Evolutionary conservation across 2,888 invertebrate species (phyloP), one percentile per base, ranked within the genome.

Genomic region (Carcina quercana): DNA sequence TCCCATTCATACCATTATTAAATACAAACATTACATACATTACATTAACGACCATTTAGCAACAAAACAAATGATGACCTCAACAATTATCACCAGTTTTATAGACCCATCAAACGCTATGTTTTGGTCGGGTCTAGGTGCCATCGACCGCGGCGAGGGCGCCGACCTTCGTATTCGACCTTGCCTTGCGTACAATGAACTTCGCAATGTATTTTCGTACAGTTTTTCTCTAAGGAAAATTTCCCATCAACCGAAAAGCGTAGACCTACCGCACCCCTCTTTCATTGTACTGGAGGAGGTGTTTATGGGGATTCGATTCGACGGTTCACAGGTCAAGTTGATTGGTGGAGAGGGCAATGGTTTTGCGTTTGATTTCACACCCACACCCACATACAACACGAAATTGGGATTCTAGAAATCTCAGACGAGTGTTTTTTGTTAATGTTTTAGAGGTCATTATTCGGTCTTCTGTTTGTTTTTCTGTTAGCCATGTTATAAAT

Each of bases 191-290:
- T 65, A 60, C 68, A 56, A 59, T 53, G 67, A 24, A 64, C 72
- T 58, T 42, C 42, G 45, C 53, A 5, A n/a, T 5, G 55, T 68
- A 72, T 75, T 78, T 78, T 75, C 70, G 67, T 68, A 6, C 53
- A 59, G 63, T 70, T 76, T 78, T 78, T 76, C 75, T 74, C 65
- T 47, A 59, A 68, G 71, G 74, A 76, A 79, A 79, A 75, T 71
- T 68, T 48, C 35, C 46, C 48, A 53, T 47, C 37, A 46, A 42
- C 73, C 67, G 70, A 13, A n/a, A 5, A 27, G 13, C 25, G 19
- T 11, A 43, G 75, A 68, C 24, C 73, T 49, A 22, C 48, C 53
- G 6, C 36, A 17, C 51, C 47, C 35, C 53, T 33, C 47, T 6
- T 15, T 26, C 8, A 27, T 15, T 15, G 34, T n/a, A 13, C 7